Base-by-base conservation (phyloP, 1,140 invertebrate genomes). In the Conus ventricosus region DNA sequence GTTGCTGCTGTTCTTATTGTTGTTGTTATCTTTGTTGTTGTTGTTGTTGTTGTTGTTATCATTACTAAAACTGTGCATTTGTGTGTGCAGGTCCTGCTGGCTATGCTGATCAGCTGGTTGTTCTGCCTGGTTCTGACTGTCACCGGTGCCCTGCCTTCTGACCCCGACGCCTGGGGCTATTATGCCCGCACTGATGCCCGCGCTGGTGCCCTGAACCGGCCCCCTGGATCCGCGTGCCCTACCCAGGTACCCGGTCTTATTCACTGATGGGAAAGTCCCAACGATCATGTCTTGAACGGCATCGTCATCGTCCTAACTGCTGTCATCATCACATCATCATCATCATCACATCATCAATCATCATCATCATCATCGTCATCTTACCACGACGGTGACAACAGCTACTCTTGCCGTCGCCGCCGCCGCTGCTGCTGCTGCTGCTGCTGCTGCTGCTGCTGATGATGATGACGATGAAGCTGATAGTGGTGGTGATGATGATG, bases 141-240 rank as follows among this genome's bases (percentile, higher is more conserved):
- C 0, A 96, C 96, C 0, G 96, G 97, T 89, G 95, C 96, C 4
- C 95, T 98, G 67, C 96, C 96, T 0, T 91, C 93, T 17, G 90
- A 92, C 27, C 87, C 87, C 1, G 96, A 97, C 57, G 97, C 97
- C 96, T 93, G 91, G 39, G 97, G 96, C 4, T 97, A 98, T 95
- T 96, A 96, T 11, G 97, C 97, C 0, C 95, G 98, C 87, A 97
- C 97, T 0, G 98, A 98, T 93, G 96, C 96, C 8, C 97, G 97
- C 91, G 91, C 97, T 0, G 96, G 96, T 88, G 97, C 98, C 85
- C 95, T 98, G n/a, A 95, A 95, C 23, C 96, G 91, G 97, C 97
- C 1, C 96, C 97, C 0, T 98, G 97, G 97, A 97, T 98, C 93
- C 95, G 97, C 51, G 93, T 98, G 60, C 98, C 98, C 10, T 98